Evolutionary conservation across 2,113 vertebrate species (phyloP).

Genomic region (Pithys albifrons): DNA sequence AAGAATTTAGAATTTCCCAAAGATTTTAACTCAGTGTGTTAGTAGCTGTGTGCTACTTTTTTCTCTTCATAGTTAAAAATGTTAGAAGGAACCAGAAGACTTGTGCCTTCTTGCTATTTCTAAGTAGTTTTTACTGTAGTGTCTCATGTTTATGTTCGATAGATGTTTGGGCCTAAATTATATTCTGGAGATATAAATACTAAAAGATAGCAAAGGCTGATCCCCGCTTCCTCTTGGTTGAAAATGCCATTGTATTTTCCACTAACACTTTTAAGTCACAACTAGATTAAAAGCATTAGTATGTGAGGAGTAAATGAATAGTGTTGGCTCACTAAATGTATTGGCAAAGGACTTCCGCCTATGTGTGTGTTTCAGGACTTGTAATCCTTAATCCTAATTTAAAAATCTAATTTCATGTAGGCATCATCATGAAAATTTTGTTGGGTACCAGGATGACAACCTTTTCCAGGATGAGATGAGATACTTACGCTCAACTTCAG

Average conservation of each 20-base stretch:
- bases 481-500: constrained; percentile 95
- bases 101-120: not conserved
- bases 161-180: not conserved
- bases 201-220: not conserved
- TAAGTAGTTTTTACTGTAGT: not conserved
- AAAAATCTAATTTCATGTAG: constrained; percentile 70
- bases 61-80: not conserved
- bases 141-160: not conserved
- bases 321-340: accelerated
- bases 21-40: not conserved
- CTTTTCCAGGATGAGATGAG: constrained; percentile 99
- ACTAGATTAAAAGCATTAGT: not conserved
- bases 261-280: not conserved
- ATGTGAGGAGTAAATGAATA: not conserved
- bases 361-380: not conserved
- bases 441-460: constrained; percentile 93
- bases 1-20: not conserved
- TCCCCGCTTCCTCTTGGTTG: not conserved
- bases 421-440: constrained; percentile 98
- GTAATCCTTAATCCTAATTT: not conserved
- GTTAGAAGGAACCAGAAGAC: not conserved
- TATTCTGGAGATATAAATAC: not conserved
- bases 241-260: not conserved
- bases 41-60: not conserved
- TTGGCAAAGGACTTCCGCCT: not conserved